Evolutionary conservation across 2,113 vertebrate species (phyloP).

Genomic region (Stomatorhinus ivindoensis): DNA sequence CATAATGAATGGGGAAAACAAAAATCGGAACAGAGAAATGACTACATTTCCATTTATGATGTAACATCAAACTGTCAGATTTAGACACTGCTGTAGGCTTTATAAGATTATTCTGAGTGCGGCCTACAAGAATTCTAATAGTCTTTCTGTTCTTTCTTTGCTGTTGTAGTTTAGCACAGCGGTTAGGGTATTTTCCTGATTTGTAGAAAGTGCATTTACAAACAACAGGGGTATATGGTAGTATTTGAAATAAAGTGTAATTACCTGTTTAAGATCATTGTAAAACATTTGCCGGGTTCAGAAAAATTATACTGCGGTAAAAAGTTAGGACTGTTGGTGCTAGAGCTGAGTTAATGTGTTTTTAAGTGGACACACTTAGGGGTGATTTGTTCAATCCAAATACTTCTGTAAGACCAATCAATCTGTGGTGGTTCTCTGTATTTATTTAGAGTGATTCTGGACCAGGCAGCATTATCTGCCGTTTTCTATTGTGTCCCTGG

Average conservation of each 20-base stretch:
- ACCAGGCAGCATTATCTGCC: neutral
- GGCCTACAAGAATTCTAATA: neutral
- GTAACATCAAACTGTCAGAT: neutral
- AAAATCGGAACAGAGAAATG: neutral
- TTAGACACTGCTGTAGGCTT: neutral
- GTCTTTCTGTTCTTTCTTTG: neutral
- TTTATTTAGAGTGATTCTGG: neutral
- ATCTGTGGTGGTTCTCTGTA: neutral
- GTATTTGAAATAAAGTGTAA: constrained; percentile 8
- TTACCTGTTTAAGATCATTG: constrained; percentile 10
- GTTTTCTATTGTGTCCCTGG: neutral
- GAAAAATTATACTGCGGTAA: neutral
- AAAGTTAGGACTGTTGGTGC: neutral
- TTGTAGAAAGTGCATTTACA: neutral
- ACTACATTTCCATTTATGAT: neutral
- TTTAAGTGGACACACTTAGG: neutral
- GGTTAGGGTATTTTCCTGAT: neutral
- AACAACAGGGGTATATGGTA: neutral
- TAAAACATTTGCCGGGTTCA: neutral
- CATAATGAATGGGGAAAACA: no score
- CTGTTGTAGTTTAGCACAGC: neutral
- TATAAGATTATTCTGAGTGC: neutral
- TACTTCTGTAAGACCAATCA: neutral
- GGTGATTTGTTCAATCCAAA: neutral
- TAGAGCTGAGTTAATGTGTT: neutral